A percentile compares a stretch with the other conserved stretches of the same genome.
phyloP scores from a whole-genome alignment of 2,797 vertebrate species.

The Tiaroga cobitis region DNA sequence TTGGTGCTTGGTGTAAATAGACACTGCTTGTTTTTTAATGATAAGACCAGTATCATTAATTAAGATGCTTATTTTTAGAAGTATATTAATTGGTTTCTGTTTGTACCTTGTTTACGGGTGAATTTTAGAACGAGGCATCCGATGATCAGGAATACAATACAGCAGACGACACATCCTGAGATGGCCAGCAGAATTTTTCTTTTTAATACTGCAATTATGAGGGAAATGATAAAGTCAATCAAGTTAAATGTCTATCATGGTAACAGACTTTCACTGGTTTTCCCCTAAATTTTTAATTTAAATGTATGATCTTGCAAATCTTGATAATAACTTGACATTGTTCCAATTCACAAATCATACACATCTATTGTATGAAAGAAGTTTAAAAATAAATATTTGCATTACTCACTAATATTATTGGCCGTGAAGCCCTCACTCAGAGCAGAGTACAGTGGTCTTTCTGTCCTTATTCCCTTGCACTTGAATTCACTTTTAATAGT shows the following conservation, averaged over 20 bases:
- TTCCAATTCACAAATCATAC: neutral
- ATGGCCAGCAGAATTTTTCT: constrained; percentile 78
- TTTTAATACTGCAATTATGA: constrained; percentile 72
- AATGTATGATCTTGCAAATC: neutral
- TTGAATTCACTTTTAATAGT: constrained; percentile 68
- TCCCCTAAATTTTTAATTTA: constrained; percentile 41
- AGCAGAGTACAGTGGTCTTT: constrained; percentile 66
- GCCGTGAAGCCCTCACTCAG: constrained; percentile 63
- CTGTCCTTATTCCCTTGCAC: constrained; percentile 63
- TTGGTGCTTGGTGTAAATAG: neutral
- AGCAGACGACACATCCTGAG: constrained; percentile 72
- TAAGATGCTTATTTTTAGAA: neutral
- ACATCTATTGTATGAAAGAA: neutral
- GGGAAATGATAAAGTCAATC: neutral
- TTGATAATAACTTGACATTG: neutral
- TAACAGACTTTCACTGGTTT: neutral
- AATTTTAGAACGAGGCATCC: constrained; percentile 69
- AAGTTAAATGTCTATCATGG: neutral
- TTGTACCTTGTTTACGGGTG: constrained; percentile 70
- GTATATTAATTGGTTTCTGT: neutral
- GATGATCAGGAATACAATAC: constrained; percentile 63
- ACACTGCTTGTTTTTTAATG: neutral
- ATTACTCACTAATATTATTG: constrained; percentile 75
- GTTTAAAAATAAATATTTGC: neutral
- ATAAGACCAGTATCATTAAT: neutral